Evolutionary conservation across 92 coral and sea anemone genomes (phyloP), one percentile per base, ranked within the genome.

Genomic region (Parazoanthus swiftii): DNA sequence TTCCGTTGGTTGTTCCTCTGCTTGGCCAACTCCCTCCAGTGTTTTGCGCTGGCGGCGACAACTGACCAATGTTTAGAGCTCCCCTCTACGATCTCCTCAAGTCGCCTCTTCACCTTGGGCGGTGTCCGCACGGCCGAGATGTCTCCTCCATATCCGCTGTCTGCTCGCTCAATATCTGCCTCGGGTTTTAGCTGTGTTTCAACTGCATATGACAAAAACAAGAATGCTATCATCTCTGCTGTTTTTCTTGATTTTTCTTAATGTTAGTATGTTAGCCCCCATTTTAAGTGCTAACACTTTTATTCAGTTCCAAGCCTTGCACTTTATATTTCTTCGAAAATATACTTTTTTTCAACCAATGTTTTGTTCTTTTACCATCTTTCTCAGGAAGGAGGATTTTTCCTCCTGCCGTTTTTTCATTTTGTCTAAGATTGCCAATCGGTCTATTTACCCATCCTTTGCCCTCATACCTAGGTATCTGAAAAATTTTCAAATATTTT

Each of bases 101-200:
- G 93, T 21, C 95, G 93, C 51, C 91, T 94, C 91, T 93, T 94
- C 76, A 88, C 73, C 15, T 88, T 88, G 74, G 93, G 94, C 38
- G 90, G 79, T 18, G 85, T 65, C 85, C 44, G 63, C 56, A 74
- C 90, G 4, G 82, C 81, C 0, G 95, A 96, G 75, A 97, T 85
- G 86, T 97, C 99, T 29, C 95, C 99, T 75, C 99, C 99, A 37
- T 95, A 92, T 29, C 99, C 99, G 51, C 99, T 97, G 88, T 97
- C 99, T 0, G 98, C 92, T 71, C 99, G 93, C 86, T 95, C 92
- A 46, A 97, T 90, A 21, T 97, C 99, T 5, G 90, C 90, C n/a
- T 97, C 99, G 58, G 84, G 50, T 89, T 90, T 96, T 58, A 88
- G 89, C 18, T 88, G 88, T n/a, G 74, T 14, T 26, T 29, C 72